Conservation (phyloP, 2,797 vertebrate species). For the Toxotes lorentzi region DNA sequence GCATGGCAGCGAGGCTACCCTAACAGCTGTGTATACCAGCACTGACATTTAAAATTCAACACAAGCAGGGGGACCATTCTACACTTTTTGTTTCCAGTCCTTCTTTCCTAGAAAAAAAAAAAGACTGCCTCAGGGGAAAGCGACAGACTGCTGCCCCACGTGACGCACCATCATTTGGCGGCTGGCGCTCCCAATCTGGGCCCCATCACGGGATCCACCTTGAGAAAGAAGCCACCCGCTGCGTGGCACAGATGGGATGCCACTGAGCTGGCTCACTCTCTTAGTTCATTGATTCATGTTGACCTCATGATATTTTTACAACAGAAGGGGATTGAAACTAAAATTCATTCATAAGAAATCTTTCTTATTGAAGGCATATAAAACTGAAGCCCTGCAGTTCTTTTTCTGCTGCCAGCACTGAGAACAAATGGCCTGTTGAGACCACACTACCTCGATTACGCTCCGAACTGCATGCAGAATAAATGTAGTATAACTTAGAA, state of each 20-base stretch:
- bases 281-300: constrained; percentile 71
- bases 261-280: constrained; percentile 48
- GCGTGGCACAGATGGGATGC: constrained; percentile 72
- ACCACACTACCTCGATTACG: background rate
- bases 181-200: constrained; percentile 75
- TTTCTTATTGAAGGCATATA: constrained; percentile 3
- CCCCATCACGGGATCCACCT: constrained; percentile 69
- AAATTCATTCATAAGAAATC: constrained; percentile 54
- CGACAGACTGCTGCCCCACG: constrained; percentile 78
- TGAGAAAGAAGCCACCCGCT: constrained; percentile 55
- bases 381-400: background rate
- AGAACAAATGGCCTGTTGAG: constrained; percentile 6
- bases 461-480: background rate
- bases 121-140: constrained; percentile 60
- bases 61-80: constrained; percentile 5
- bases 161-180: constrained; percentile 67
- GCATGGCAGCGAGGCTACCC: constrained; percentile 3
- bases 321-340: constrained; percentile 27
- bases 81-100: constrained; percentile 4
- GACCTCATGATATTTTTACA: constrained; percentile 57
- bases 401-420: background rate
- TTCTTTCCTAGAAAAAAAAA: constrained; percentile 28
- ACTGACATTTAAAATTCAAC: constrained; percentile 22
- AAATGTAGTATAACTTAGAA: background rate
- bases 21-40: constrained; percentile 10